phyloP scores from a whole-genome alignment of 2,888 invertebrate genomes.

The Archips xylosteana region DNA sequence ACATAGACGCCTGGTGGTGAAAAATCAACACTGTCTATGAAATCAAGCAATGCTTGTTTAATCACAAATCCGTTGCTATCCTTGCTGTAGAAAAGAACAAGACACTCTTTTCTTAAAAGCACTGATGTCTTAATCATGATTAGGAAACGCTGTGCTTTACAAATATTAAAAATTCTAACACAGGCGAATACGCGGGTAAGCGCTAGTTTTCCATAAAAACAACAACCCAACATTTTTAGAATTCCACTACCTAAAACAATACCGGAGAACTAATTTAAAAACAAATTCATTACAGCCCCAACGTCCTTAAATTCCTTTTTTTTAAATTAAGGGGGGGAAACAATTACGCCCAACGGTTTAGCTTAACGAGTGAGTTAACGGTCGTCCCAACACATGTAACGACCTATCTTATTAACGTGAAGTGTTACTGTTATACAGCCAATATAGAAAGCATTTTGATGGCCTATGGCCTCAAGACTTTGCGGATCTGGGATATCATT shows the following conservation, averaged over 20 bases:
- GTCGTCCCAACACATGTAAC: slow-evolving; percentile 35
- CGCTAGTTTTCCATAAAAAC: too few species aligned
- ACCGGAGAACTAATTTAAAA: slow-evolving; percentile 27
- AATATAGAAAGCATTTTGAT: slow-evolving; percentile 13
- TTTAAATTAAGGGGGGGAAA: slow-evolving; percentile 37
- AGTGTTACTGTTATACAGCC: slow-evolving; percentile 16
- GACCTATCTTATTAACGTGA: slow-evolving; percentile 39
- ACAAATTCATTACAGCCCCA: slow-evolving; percentile 12
- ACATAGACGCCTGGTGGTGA: too few species aligned
- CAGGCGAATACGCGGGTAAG: too few species aligned
- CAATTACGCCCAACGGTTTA: slow-evolving; percentile 40
- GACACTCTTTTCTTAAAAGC: too few species aligned
- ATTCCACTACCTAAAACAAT: background rate
- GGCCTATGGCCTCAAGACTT: background rate
- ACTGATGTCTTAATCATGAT: too few species aligned
- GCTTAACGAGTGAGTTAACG: slow-evolving; percentile 40
- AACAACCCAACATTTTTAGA: too few species aligned
- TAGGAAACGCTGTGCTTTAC: too few species aligned
- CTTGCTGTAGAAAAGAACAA: too few species aligned
- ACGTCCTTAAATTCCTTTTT: slow-evolving; percentile 26
- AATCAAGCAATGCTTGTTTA: too few species aligned
- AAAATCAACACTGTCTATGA: too few species aligned
- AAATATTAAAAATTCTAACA: too few species aligned
- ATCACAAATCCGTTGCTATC: too few species aligned
- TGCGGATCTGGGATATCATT: background rate